These are phyloP conservation scores for Andrena marginata DNA, from an alignment of 2,888 invertebrate species.

Conservation along the genomic window DNA sequence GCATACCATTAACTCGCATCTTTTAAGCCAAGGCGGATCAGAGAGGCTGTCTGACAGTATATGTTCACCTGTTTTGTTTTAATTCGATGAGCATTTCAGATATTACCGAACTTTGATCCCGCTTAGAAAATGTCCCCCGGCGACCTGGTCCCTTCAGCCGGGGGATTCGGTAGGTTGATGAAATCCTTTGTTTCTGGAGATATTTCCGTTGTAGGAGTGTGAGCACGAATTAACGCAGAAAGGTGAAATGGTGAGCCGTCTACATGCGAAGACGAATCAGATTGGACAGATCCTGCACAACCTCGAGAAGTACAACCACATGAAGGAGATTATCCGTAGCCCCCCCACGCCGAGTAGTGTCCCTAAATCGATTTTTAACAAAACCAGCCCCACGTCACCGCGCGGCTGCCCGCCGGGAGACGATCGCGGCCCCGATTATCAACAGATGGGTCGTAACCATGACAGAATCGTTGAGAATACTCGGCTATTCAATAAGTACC, in stretches of 20 bases:
- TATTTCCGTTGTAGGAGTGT: slow-evolving; percentile 91
- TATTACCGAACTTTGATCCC: slow-evolving; percentile 38
- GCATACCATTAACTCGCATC: background rate
- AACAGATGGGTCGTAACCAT: slow-evolving; percentile 12
- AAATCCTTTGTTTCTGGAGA: slow-evolving; percentile 73
- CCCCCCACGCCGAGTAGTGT: slow-evolving; percentile 84
- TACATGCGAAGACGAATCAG: slow-evolving; percentile 97
- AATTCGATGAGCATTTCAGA: slow-evolving; percentile 57
- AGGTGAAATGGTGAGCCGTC: slow-evolving; percentile 97
- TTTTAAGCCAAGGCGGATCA: background rate
- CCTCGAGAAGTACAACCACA: slow-evolving; percentile 94
- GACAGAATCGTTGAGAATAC: slow-evolving; percentile 24
- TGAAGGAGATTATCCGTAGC: slow-evolving; percentile 86
- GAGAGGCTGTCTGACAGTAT: background rate
- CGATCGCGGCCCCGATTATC: slow-evolving; percentile 19
- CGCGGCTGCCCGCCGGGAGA: slow-evolving; percentile 65
- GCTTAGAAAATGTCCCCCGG: slow-evolving; percentile 12
- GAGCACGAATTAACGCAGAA: slow-evolving; percentile 98
- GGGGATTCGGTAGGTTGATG: slow-evolving; percentile 14
- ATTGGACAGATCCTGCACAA: slow-evolving; percentile 97
- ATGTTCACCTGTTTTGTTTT: slow-evolving; percentile 5
- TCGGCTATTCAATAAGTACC: slow-evolving; percentile 12
- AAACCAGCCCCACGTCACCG: slow-evolving; percentile 78
- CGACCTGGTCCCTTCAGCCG: slow-evolving; percentile 10
- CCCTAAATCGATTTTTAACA: slow-evolving; percentile 75